A percentile compares a stretch with the other conserved stretches of the same genome.
These are phyloP conservation scores for Diachrysia chrysitis DNA, from an alignment of 2,888 invertebrate species.

Conservation along the genomic window DNA sequence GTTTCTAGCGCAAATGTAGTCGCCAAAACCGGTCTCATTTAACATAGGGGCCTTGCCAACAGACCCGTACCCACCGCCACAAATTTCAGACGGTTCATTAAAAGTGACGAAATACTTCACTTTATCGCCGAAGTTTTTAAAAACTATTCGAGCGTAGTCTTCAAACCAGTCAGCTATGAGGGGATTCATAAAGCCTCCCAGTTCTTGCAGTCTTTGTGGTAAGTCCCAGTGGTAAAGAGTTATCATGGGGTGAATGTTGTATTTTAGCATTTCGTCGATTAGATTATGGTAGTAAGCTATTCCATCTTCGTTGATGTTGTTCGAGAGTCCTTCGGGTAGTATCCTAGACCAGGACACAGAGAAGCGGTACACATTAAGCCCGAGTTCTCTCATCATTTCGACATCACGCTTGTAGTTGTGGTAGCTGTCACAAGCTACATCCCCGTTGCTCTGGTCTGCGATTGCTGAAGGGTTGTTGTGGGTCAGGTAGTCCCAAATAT, in stretches of 20 bases:
- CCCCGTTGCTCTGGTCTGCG: conserved; percentile 82
- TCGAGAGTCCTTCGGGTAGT: conserved; percentile 87
- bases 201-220: conserved; percentile 84
- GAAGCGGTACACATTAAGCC: conserved; percentile 85
- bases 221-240: conserved; percentile 89
- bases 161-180: conserved; percentile 80
- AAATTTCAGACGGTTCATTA: conserved; percentile 85
- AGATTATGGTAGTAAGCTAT: conserved; percentile 91
- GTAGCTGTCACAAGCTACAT: conserved; percentile 89
- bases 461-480: conserved; percentile 66
- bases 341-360: conserved; percentile 91
- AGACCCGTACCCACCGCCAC: conserved; percentile 79
- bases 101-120: conserved; percentile 89
- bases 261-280: conserved; percentile 89
- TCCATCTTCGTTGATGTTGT: conserved; percentile 88
- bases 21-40: conserved; percentile 79
- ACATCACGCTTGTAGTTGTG: conserved; percentile 89
- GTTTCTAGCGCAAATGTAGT: conserved; percentile 85
- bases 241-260: conserved; percentile 90
- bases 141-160: conserved; percentile 81
- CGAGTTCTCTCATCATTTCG: conserved; percentile 78
- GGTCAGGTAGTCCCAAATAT: conserved; percentile 70
- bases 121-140: conserved; percentile 81
- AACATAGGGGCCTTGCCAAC: conserved; percentile 71
- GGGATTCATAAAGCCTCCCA: conserved; percentile 86